phyloP scores from a whole-genome alignment of 1,140 invertebrate genomes.

The Drosophila pruinosa region DNA sequence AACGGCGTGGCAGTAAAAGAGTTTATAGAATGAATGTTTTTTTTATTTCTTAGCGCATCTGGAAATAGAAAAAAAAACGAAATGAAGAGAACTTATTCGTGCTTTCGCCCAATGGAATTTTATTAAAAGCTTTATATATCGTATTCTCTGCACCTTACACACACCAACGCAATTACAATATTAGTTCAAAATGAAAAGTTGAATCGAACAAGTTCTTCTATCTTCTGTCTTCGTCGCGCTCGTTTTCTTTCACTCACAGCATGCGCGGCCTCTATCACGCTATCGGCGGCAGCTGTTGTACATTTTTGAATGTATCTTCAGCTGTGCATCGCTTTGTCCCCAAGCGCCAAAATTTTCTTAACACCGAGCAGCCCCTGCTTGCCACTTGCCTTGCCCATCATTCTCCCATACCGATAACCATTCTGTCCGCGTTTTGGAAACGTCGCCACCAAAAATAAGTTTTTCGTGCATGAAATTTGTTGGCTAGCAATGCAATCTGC shows the following conservation, averaged over 20 bases:
- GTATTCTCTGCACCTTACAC: not conserved
- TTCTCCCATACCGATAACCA: not conserved
- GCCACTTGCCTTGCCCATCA: not conserved
- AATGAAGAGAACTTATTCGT: not conserved
- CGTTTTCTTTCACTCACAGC: too few relatives aligned
- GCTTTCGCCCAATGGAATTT: not conserved
- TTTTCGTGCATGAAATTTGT: slow-evolving; percentile 50
- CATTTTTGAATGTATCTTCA: slow-evolving; percentile 65
- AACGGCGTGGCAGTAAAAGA: slow-evolving; percentile 15
- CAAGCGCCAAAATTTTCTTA: not conserved
- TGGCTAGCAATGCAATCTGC: slow-evolving; percentile 21
- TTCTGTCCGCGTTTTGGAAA: slow-evolving; percentile 58
- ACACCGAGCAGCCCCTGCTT: not conserved
- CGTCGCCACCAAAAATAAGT: slow-evolving; percentile 66
- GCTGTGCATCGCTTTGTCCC: slow-evolving; percentile 46
- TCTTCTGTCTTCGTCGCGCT: slow-evolving; percentile 5
- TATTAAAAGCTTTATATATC: not conserved
- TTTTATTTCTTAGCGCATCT: not conserved
- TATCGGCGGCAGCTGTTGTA: slow-evolving; percentile 59
- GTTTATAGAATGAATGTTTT: slow-evolving; percentile 11
- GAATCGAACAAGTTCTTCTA: slow-evolving; percentile 44
- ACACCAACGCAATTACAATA: too few relatives aligned
- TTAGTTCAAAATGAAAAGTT: slow-evolving; percentile 27
- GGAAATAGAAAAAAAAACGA: too few relatives aligned
- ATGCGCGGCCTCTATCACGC: too few relatives aligned